phyloP scores from a whole-genome alignment of 1,140 invertebrate species.

The Magallana gigas region DNA sequence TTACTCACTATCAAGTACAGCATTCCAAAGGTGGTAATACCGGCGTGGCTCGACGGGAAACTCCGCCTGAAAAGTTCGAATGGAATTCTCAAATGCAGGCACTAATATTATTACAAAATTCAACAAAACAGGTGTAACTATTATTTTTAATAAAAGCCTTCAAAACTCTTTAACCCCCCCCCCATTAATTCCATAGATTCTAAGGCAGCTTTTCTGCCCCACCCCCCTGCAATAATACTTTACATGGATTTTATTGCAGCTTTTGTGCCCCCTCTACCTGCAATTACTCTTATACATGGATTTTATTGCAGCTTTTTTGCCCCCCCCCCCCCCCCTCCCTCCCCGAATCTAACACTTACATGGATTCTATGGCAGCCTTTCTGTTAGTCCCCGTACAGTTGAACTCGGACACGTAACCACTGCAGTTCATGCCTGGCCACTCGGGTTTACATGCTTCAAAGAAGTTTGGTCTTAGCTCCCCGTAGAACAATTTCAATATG shows the following conservation, averaged over 20 bases:
- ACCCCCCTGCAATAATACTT: not conserved
- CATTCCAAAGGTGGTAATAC: slow-evolving; percentile 16
- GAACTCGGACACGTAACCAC: slow-evolving; percentile 15
- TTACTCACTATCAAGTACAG: slow-evolving; percentile 25
- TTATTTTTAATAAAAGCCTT: too few species aligned
- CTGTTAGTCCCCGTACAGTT: slow-evolving; percentile 32
- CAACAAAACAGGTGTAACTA: too few species aligned
- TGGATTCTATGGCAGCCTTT: slow-evolving; percentile 20
- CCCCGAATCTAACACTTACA: not conserved
- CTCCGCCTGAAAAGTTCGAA: slow-evolving; percentile 12
- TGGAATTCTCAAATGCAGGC: too few species aligned
- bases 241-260: too few species aligned
- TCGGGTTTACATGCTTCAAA: slow-evolving; percentile 32
- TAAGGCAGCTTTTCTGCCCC: too few species aligned
- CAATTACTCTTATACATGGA: too few species aligned
- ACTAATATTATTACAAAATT: too few species aligned
- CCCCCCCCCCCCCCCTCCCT: too few species aligned
- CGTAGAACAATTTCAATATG: slow-evolving; percentile 25
- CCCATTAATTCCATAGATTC: too few species aligned
- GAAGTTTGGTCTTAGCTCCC: slow-evolving; percentile 19
- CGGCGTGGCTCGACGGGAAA: slow-evolving; percentile 40
- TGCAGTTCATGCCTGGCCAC: slow-evolving; percentile 29
- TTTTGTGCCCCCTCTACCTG: too few species aligned
- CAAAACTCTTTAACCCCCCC: too few species aligned
- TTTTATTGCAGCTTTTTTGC: too few species aligned